A percentile compares a stretch with the other conserved stretches of the same genome.
These are phyloP conservation scores for Poecilia gillii DNA, from an alignment of 2,797 vertebrate genomes.

Conservation along the genomic window DNA sequence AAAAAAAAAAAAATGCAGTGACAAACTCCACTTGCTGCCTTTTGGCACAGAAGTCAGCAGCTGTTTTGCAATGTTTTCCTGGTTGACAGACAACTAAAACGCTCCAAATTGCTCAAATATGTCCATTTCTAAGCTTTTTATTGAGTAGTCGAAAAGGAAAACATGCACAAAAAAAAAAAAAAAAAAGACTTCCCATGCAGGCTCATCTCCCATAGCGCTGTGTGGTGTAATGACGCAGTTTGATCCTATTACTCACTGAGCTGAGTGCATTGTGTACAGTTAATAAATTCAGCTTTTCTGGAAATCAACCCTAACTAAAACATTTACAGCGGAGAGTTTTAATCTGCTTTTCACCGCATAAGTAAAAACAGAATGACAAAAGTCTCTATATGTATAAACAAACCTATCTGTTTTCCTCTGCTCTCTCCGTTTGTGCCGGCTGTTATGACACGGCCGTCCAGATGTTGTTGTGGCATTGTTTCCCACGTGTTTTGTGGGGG, in stretches of 20 bases:
- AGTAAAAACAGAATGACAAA: constrained; percentile 21
- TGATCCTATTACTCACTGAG: constrained; percentile 60
- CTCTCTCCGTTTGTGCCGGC: constrained; percentile 15
- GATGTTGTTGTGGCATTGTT: constrained; percentile 60
- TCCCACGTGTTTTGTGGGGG: constrained; percentile 50
- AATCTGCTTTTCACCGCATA: constrained; percentile 41
- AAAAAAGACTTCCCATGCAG: constrained; percentile 38
- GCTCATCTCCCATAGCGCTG: constrained; percentile 50
- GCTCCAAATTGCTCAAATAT: constrained; percentile 47
- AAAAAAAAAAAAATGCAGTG: constrained; percentile 30
- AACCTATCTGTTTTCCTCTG: background rate
- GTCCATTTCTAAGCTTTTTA: constrained; percentile 57
- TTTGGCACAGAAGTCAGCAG: constrained; percentile 21
- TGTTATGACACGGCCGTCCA: constrained; percentile 47
- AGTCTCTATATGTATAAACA: background rate
- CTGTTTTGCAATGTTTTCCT: constrained; percentile 48
- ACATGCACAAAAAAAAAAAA: constrained; percentile 8
- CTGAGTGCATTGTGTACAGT: constrained; percentile 35
- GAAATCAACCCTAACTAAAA: constrained; percentile 68
- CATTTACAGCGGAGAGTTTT: constrained; percentile 54
- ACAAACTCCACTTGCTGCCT: constrained; percentile 56
- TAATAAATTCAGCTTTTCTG: constrained; percentile 65
- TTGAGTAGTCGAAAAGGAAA: constrained; percentile 50
- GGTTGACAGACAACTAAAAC: constrained; percentile 45
- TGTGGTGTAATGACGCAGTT: constrained; percentile 53